phyloP scores from a whole-genome alignment of 2,888 invertebrate species.

The Sinhomidia bicolor region DNA sequence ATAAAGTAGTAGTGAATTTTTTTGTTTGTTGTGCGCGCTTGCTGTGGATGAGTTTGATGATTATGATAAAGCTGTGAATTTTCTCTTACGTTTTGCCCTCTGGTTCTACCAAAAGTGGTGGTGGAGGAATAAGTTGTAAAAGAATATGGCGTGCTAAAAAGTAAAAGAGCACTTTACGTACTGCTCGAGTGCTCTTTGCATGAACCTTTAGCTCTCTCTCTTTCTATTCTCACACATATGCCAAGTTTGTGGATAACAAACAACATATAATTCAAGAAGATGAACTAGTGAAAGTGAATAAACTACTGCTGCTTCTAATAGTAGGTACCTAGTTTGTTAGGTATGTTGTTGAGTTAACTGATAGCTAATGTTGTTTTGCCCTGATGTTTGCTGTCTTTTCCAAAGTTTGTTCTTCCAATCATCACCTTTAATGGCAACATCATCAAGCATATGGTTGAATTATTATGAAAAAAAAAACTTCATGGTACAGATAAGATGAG shows the following conservation, averaged over 20 bases:
- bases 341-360: too few species aligned
- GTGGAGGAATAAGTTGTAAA: neutral
- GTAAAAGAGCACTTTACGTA: constrained; percentile 19
- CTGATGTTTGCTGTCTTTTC: neutral
- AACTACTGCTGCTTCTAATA: too few species aligned
- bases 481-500: too few species aligned
- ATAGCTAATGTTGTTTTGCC: too few species aligned
- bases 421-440: neutral
- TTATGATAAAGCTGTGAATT: neutral
- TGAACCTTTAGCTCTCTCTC: neutral
- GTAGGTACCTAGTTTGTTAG: too few species aligned
- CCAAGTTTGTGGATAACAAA: too few species aligned
- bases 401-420: neutral
- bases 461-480: too few species aligned
- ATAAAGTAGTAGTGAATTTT: neutral
- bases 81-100: neutral
- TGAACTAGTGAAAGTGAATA: too few species aligned
- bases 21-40: neutral
- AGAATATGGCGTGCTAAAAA: constrained; percentile 31
- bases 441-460: neutral
- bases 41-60: neutral
- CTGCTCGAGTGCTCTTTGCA: neutral
- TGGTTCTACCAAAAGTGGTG: neutral
- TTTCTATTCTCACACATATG: too few species aligned
- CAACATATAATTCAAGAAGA: neutral